Percentiles rank a stretch among this genome's conserved stretches.
Conservation (phyloP, 2,113 vertebrate genomes). For the Phaetusa simplex region DNA sequence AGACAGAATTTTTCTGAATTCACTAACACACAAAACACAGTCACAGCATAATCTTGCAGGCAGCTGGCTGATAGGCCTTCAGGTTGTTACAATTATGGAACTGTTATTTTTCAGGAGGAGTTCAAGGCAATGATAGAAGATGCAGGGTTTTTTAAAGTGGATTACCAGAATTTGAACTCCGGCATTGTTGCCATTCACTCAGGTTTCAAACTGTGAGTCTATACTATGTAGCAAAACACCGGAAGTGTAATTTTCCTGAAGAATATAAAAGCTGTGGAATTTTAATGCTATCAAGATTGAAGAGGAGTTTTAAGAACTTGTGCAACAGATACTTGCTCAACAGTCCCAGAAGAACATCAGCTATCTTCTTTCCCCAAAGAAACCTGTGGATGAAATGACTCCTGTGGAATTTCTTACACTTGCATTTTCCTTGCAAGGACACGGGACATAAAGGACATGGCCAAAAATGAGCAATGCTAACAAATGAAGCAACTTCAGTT, state of each 20-base stretch:
- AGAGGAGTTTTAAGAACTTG: background rate
- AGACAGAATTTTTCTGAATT: background rate
- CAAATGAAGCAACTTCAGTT: background rate
- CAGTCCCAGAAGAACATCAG: background rate
- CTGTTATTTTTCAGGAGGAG: slow-evolving; percentile 82
- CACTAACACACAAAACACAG: background rate
- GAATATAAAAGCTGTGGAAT: background rate
- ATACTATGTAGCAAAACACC: background rate
- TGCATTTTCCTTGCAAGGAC: background rate
- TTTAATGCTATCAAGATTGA: background rate
- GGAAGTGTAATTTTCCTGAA: background rate
- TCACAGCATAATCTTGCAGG: background rate
- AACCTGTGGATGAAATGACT: background rate
- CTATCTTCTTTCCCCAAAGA: background rate
- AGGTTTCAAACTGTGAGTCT: slow-evolving; percentile 90
- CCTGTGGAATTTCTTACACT: background rate
- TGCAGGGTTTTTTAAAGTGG: slow-evolving; percentile 86
- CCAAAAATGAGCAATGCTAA: background rate
- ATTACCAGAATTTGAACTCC: slow-evolving; percentile 82
- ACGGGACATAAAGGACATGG: background rate
- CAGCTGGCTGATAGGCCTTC: background rate
- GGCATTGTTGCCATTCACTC: slow-evolving; percentile 95
- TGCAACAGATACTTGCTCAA: background rate
- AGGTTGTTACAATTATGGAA: background rate
- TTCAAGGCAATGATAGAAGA: slow-evolving; percentile 93